Evolutionary conservation across 1,140 invertebrate genomes (phyloP), one percentile per base, ranked within the genome.

Genomic region (Drosophila repletoides): DNA sequence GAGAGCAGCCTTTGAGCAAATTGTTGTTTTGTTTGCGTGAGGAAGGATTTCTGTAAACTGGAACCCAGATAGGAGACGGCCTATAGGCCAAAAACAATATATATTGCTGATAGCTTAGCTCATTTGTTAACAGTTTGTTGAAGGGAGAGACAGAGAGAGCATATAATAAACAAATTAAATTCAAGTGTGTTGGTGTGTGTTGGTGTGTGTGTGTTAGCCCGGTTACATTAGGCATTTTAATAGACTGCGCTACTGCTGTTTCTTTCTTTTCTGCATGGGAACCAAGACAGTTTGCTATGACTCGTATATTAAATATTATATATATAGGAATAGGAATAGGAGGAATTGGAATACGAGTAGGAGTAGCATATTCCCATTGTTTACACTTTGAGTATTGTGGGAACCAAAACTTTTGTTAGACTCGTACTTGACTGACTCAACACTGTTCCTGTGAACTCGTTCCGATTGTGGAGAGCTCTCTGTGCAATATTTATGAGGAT

Each of bases 361-460:
- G n/a, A n/a, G n/a, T n/a, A n/a, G n/a, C n/a, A n/a, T n/a, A n/a
- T n/a, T n/a, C n/a, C n/a, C n/a, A n/a, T n/a, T n/a, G n/a, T 48
- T 31, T 7, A 17, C 7, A 7, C 10, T 19, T 48, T 49, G 24
- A 41, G 49, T 29, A 43, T 41, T 74, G 73, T 76, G 73, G 72
- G 65, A 76, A 76, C 66, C 34, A 58, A n/a, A 65, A 65, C 72
- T 76, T 75, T 75, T 75, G 72, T 69, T 69, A 7, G 28, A 61
- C 36, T 48, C 46, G 49, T 34, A 52, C 61, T 56, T 24, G 19
- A 9, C 9, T 21, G 36, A 26, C 29, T 34, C 28, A 46, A 48
- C 31, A 49, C 31, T 21, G n/a, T n/a, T n/a, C n/a, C n/a, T n/a
- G n/a, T n/a, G n/a, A n/a, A n/a, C n/a, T n/a, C n/a, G n/a, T 33